Percentiles rank a stretch among this genome's conserved stretches.
Conservation (phyloP, 2,888 invertebrate species). For the Calephelis perditalis region DNA sequence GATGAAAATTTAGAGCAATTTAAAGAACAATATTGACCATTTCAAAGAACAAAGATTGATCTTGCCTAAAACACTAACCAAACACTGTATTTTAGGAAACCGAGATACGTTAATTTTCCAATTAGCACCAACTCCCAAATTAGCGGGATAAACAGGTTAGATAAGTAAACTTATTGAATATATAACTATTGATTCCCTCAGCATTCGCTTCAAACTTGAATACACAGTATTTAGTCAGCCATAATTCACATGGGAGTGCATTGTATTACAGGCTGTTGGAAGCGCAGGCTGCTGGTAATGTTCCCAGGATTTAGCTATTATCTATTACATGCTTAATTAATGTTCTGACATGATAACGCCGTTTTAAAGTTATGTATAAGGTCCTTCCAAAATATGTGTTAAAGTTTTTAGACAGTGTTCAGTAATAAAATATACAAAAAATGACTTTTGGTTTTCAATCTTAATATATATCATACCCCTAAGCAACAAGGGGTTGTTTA, state of each 20-base stretch:
- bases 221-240: slow-evolving; percentile 7
- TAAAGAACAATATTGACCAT: no score
- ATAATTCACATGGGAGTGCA: slow-evolving; percentile 15
- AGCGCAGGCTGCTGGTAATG: slow-evolving; percentile 24
- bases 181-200: slow-evolving; percentile 14
- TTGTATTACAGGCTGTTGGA: slow-evolving; percentile 15
- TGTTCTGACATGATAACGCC: neutral
- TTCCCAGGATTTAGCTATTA: slow-evolving; percentile 13
- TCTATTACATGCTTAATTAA: slow-evolving; percentile 10
- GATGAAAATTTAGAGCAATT: no score
- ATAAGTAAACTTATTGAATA: neutral
- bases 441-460: no score
- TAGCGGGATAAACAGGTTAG: no score
- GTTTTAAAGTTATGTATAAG: no score
- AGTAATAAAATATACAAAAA: no score
- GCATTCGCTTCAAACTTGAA: slow-evolving; percentile 7
- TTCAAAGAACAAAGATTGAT: no score
- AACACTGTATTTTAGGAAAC: neutral
- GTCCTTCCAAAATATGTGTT: no score
- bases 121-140: neutral
- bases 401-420: no score
- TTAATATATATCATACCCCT: no score
- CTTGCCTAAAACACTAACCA: neutral
- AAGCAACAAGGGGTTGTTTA: no score
- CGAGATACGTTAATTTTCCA: neutral